phyloP scores from a whole-genome alignment of 1,140 invertebrate species.

The Samia ricini region DNA sequence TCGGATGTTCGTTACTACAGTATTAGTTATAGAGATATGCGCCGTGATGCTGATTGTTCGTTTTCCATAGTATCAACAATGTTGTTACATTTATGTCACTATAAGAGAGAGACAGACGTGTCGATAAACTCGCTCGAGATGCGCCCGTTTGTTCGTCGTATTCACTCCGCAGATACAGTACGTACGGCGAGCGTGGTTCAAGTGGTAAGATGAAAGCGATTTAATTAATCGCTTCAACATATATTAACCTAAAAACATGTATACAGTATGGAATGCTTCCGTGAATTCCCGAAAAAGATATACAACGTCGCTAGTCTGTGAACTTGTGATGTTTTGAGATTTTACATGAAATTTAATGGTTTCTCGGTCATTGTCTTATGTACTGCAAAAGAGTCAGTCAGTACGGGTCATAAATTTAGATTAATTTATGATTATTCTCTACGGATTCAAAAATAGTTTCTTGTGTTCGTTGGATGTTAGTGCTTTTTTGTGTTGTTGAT shows the following conservation, averaged over 20 bases:
- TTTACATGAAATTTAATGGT: neutral
- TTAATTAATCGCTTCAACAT: neutral
- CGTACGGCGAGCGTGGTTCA: neutral
- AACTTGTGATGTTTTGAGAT: neutral
- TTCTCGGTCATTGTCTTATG: neutral
- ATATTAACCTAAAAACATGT: no score
- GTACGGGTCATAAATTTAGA: no score
- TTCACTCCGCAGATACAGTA: neutral
- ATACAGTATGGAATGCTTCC: no score
- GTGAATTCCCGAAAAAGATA: neutral
- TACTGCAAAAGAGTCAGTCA: no score
- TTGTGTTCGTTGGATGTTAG: no score
- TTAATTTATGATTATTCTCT: no score
- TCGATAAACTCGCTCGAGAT: neutral
- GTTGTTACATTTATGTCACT: neutral
- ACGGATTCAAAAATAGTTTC: no score
- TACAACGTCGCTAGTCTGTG: neutral
- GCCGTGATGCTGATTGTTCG: neutral
- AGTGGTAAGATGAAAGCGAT: neutral
- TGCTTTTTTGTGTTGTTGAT: no score
- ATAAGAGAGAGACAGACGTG: neutral
- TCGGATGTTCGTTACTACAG: no score
- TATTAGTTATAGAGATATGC: neutral
- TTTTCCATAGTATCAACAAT: neutral
- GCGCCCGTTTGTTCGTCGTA: neutral